Percentiles rank a stretch among this genome's conserved stretches.
phyloP scores from a whole-genome alignment of 2,888 invertebrate species.

The Eupithecia dodoneata region DNA sequence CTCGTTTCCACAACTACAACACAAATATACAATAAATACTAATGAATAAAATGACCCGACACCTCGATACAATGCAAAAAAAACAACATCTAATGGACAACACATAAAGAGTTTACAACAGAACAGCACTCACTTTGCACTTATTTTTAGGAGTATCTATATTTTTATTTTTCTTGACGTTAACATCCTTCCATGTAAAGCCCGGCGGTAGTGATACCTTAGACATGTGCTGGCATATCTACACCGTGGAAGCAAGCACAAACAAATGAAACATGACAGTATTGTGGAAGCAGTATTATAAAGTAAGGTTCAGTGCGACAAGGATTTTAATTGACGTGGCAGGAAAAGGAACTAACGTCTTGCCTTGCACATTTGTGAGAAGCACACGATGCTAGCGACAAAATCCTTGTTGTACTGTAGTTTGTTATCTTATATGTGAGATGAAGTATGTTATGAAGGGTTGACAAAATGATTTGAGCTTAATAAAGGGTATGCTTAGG shows the following conservation, averaged over 20 bases:
- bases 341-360: not conserved
- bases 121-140: conserved; percentile 67
- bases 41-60: conserved; percentile 18
- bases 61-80: conserved; percentile 17
- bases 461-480: not conserved
- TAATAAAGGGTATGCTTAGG: not conserved
- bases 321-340: not conserved
- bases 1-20: conserved; percentile 24
- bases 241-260: conserved; percentile 71
- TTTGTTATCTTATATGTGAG: not conserved
- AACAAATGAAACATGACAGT: conserved; percentile 59
- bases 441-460: not conserved
- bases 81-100: conserved; percentile 29
- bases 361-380: not conserved
- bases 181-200: conserved; percentile 77
- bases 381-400: not conserved
- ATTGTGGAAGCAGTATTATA: conserved; percentile 52
- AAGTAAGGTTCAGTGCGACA: conserved; percentile 20
- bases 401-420: conserved; percentile 1
- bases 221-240: conserved; percentile 74
- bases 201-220: conserved; percentile 75
- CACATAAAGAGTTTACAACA: conserved; percentile 29
- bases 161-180: conserved; percentile 68
- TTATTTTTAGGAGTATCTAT: conserved; percentile 69
- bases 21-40: conserved; percentile 7